Base-by-base conservation (phyloP, 2,888 invertebrate genomes). In the Aphidoletes aphidimyza region DNA sequence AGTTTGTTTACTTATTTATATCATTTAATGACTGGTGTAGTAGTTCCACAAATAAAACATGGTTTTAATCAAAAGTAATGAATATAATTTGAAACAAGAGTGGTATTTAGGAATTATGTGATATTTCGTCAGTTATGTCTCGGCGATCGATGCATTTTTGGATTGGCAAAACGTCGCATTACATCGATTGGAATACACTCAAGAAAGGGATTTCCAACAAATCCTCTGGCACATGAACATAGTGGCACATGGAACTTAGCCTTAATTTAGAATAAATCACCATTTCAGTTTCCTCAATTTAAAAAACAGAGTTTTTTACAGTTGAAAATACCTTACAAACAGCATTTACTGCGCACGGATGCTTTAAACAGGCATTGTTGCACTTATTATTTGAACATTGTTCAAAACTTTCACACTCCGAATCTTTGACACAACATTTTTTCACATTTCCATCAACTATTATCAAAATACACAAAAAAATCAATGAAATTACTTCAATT, bases 191-290 rank as follows among this genome's bases (percentile, higher is more conserved):
- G 11, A 39, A 81, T 22, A n/a, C 81, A 81, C 11, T 81, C 81
- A 37, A 81, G 81, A n/a, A 81, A 81, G 2, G 81, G 37, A 81
- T 22, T 81, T 6, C 81, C 81, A 0, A n/a, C 1, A 17, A n/a
- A 81, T n/a, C 81, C 81, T n/a, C n/a, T 3, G n/a, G 81, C 37
- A 39, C 81, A 81, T 0, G 81, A 34, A 39, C 81, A 81, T 9
- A 81, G 22, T 39, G 81, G 81, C 37, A 81, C 81, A 81, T 81
- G 81, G 11, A 37, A 81, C 39, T 81, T 37, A 17, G 81, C 37
- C 81, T 39, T 36, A n/a, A 9, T 42, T 42, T 42, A 42, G 30
- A 69, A 69, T 30, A 34, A 30, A 69, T 69, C 5, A 54, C n/a
- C 47, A 47, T 47, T 54, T 54, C 22, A n/a, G n/a, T n/a, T n/a